Evolutionary conservation across 2,888 invertebrate species (phyloP), one percentile per base, ranked within the genome.

Genomic region (Pterostichus niger): DNA sequence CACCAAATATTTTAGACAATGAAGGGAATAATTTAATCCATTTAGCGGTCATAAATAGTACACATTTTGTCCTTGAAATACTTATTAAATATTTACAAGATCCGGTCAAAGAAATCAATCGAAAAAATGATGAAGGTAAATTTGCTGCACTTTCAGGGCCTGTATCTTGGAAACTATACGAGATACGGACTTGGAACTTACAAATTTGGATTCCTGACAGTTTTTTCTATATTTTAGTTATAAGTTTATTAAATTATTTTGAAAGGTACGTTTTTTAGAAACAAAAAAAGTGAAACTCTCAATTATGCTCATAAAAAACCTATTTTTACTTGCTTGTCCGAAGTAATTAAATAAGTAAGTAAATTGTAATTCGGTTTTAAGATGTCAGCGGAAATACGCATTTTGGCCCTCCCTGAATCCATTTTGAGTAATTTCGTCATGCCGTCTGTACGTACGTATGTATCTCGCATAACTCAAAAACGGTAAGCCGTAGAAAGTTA

Each of bases 11-110:
- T 0, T 75, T 86, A 0, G 91, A 92, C 83, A 87, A 87, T 0
- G 90, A 91, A 0, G 89, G 91, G n/a, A 88, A 89, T 73, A 90
- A 88, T 0, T 80, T 89, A 2, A 83, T 91, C 17, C 92, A 92
- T 84, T 85, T 90, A 0, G 91, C 91, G 0, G 91, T 92, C 0
- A 90, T 91, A 64, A 86, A 87, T 40, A 84, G 86, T 13, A 84
- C 86, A 46, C 84, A 75, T 0, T 84, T 85, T 9, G 59, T 82
- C 11, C 40, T 85, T 0, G 61, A 76, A 13, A 4, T 82, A 7
- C 13, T 85, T 11, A 40, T 84, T 46, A 82, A 0, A 82, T 86
- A 0, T 88, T 87, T 7, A 87, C 10, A 89, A 83, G 84, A 90
- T 5, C 88, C 88, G 88, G 0, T 88, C 88, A 90, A 90, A 6